A percentile compares a stretch with the other conserved stretches of the same genome.
Evolutionary conservation across 2,888 invertebrate species (phyloP).

Genomic region (Steinernema hermaphroditum): DNA sequence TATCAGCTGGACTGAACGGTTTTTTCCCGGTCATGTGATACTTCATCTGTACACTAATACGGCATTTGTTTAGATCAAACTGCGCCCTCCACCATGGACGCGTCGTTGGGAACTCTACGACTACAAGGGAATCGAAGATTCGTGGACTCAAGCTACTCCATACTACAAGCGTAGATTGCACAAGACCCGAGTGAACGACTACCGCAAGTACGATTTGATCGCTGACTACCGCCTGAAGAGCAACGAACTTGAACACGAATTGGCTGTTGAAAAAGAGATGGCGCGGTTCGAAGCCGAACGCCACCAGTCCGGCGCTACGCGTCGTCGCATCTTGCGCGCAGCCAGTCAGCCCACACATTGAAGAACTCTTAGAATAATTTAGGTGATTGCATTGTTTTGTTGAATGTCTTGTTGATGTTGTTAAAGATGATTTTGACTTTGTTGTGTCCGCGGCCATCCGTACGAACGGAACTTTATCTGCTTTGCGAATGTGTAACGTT

Average conservation of each 20-base stretch:
- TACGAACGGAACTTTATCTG: background rate
- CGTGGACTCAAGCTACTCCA: conserved; percentile 58
- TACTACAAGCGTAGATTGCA: conserved; percentile 63
- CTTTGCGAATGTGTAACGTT: background rate
- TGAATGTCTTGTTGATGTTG: conserved; percentile 15
- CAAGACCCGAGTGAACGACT: conserved; percentile 56
- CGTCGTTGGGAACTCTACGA: conserved; percentile 75
- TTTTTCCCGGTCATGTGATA: too few species aligned
- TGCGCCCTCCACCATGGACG: conserved; percentile 81
- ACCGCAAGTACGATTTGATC: conserved; percentile 60
- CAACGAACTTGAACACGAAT: conserved; percentile 58
- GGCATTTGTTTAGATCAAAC: conserved; percentile 68
- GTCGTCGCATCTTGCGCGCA: conserved; percentile 54
- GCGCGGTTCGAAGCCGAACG: conserved; percentile 53
- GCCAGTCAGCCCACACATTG: conserved; percentile 36
- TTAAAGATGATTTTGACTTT: conserved; percentile 5
- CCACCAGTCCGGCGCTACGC: conserved; percentile 57
- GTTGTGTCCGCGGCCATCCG: background rate
- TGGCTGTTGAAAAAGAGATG: conserved; percentile 42
- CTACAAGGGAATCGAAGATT: conserved; percentile 59
- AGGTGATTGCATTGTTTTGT: conserved; percentile 25
- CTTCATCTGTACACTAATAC: background rate
- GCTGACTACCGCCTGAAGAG: conserved; percentile 53
- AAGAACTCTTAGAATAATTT: conserved; percentile 33
- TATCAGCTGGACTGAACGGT: background rate